These are phyloP conservation scores for Eustalomyia histrio DNA, from an alignment of 2,888 invertebrate species.

Conservation along the genomic window DNA sequence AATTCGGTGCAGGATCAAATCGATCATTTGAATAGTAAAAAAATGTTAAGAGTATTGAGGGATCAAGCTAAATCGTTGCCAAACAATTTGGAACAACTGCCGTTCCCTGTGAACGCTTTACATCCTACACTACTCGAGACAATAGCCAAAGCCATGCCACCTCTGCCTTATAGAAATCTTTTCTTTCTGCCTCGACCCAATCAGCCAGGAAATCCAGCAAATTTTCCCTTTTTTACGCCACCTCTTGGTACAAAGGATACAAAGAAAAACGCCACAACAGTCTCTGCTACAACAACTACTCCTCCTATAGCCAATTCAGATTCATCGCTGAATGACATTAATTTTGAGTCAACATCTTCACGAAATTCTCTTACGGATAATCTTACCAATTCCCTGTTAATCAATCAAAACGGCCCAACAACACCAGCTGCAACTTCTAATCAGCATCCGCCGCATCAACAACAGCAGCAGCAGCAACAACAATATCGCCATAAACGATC, in stretches of 20 bases:
- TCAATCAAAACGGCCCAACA: slow-evolving; percentile 52
- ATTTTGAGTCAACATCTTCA: slow-evolving; percentile 41
- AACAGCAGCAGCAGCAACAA: slow-evolving; percentile 39
- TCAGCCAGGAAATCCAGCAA: slow-evolving; percentile 79
- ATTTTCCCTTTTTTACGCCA: slow-evolving; percentile 82
- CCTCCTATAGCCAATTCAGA: slow-evolving; percentile 57
- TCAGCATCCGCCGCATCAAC: slow-evolving; percentile 60
- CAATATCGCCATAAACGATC: slow-evolving; percentile 55
- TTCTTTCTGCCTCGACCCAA: slow-evolving; percentile 80
- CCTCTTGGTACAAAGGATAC: slow-evolving; percentile 51
- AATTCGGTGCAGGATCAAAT: slow-evolving; percentile 50
- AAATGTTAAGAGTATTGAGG: slow-evolving; percentile 57
- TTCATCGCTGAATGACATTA: slow-evolving; percentile 45
- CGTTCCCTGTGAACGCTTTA: slow-evolving; percentile 80
- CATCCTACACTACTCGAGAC: slow-evolving; percentile 87
- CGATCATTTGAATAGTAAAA: slow-evolving; percentile 57
- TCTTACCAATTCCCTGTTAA: slow-evolving; percentile 50
- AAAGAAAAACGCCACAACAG: slow-evolving; percentile 58
- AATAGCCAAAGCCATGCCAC: slow-evolving; percentile 84
- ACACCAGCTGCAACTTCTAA: slow-evolving; percentile 33
- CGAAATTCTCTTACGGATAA: slow-evolving; percentile 53
- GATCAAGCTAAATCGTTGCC: slow-evolving; percentile 62
- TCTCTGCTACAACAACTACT: slow-evolving; percentile 59
- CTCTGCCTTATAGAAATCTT: slow-evolving; percentile 82
- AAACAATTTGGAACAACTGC: slow-evolving; percentile 68